A percentile compares a stretch with the other conserved stretches of the same genome.
These are phyloP conservation scores for Phortica okadai DNA, from an alignment of 2,888 invertebrate species.

Conservation along the genomic window DNA sequence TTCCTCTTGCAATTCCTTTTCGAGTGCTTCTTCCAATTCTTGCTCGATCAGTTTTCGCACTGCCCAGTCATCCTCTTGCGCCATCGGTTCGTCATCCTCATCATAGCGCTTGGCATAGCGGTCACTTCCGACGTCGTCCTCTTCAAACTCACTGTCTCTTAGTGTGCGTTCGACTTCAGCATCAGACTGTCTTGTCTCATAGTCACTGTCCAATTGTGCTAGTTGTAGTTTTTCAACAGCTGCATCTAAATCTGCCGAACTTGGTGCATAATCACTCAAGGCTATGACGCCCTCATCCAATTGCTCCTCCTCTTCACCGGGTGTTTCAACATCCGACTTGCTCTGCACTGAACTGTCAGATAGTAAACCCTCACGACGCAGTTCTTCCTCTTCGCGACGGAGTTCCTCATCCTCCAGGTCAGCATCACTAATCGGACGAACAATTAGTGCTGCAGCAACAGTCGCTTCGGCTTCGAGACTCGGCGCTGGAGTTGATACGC, in stretches of 20 bases:
- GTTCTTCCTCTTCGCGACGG: constrained; percentile 68
- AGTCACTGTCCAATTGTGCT: constrained; percentile 58
- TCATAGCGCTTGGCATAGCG: constrained; percentile 58
- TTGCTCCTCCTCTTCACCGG: constrained; percentile 72
- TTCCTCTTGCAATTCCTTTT: constrained; percentile 50
- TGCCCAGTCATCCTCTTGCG: constrained; percentile 37
- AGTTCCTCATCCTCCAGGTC: constrained; percentile 69
- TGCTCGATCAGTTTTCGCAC: constrained; percentile 47
- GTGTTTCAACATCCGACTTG: constrained; percentile 67
- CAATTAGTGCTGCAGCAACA: constrained; percentile 82
- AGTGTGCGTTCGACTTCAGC: constrained; percentile 66
- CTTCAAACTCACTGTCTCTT: constrained; percentile 61
- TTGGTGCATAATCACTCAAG: constrained; percentile 68
- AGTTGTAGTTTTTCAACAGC: constrained; percentile 65
- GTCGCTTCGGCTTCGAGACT: constrained; percentile 80
- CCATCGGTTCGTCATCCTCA: constrained; percentile 51
- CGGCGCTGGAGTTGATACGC: constrained; percentile 80
- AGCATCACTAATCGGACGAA: constrained; percentile 81
- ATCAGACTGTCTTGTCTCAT: constrained; percentile 59
- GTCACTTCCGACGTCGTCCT: constrained; percentile 52
- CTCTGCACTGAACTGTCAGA: constrained; percentile 73
- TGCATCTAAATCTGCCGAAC: constrained; percentile 69
- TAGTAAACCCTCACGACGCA: constrained; percentile 69
- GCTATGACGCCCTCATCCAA: constrained; percentile 44
- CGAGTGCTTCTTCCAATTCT: constrained; percentile 60